Evolutionary conservation across 2,888 invertebrate genomes (phyloP), one percentile per base, ranked within the genome.

Genomic region (Dusona sp.): DNA sequence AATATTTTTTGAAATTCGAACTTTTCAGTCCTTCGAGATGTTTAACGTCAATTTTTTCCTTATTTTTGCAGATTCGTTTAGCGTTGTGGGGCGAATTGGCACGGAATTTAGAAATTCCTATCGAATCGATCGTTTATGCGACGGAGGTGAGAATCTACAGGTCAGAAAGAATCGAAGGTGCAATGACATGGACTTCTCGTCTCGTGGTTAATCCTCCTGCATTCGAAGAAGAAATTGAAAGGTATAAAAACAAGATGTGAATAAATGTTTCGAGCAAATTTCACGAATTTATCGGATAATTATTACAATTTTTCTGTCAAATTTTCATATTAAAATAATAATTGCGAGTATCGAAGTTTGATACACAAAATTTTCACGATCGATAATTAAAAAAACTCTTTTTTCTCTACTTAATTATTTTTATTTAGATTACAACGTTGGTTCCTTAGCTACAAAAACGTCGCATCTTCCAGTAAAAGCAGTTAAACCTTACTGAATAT

Each of bases 41-140:
- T 13, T 22, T 25, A 2, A 25, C 22, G 13, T 3, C 3, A 25
- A 25, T n/a, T 25, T 29, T 72, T 72, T 25, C 16, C 0, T 36
- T 51, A 11, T n/a, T 36, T 33, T 74, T 25, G 38, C 38, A 77
- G 67, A 65, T 78, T 22, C n/a, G 6, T 51, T n/a, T 78, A 51
- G 16, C 67, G 3, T 9, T 78, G 36, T 78, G 65, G 78, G 67
- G 51, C 16, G 67, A 78, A 6, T 36, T 38, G 16, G 78, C 78
- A n/a, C 48, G 25, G 3, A 22, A 78, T 68, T 68, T 54, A 6
- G 57, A 67, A 16, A 38, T 54, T 25, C 22, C 22, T 16, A 8
- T 25, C 16, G 67, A 25, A 38, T 54, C 67, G 6, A 38, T 67
- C 6, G 22, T 77, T 19, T 65, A 13, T 19, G 67, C n/a, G 8